phyloP scores from a whole-genome alignment of 2,113 vertebrate species.

The Myrmophylax atrothorax region DNA sequence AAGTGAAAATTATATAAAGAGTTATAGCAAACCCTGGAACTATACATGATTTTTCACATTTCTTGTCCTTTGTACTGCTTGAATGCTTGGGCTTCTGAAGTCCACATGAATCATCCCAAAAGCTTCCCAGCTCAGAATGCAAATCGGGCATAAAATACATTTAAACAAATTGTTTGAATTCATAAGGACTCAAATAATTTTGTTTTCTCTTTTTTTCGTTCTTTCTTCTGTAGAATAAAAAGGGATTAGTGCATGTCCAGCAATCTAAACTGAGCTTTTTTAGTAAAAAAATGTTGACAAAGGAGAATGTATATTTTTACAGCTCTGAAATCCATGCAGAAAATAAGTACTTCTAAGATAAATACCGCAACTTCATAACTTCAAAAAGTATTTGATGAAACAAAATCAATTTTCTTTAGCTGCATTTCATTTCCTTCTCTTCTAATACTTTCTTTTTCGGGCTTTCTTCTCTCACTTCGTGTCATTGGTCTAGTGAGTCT shows the following conservation, averaged over 20 bases:
- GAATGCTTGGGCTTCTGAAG: neutral
- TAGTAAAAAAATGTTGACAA: slow-evolving; percentile 38
- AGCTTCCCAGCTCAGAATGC: slow-evolving; percentile 1
- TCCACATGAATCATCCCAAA: neutral
- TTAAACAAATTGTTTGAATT: neutral
- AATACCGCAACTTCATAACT: slow-evolving; percentile 60
- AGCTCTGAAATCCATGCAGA: slow-evolving; percentile 60
- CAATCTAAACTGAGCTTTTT: slow-evolving; percentile 25
- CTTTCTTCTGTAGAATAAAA: slow-evolving; percentile 38
- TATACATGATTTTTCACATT: neutral
- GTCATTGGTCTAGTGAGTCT: neutral
- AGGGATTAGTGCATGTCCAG: slow-evolving; percentile 36
- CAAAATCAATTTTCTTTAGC: slow-evolving; percentile 58
- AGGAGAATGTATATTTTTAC: slow-evolving; percentile 14
- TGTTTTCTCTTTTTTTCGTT: neutral
- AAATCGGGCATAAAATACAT: neutral
- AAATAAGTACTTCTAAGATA: slow-evolving; percentile 45
- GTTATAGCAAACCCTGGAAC: neutral
- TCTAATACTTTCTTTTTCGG: slow-evolving; percentile 8
- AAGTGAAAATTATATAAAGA: neutral
- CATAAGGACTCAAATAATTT: neutral
- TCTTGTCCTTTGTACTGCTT: neutral
- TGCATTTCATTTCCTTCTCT: slow-evolving; percentile 32
- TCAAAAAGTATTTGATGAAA: slow-evolving; percentile 66
- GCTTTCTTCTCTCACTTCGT: neutral